A percentile compares a stretch with the other conserved stretches of the same genome.
Evolutionary conservation across 2,888 invertebrate species (phyloP).

Genomic region (Cistogaster globosa): DNA sequence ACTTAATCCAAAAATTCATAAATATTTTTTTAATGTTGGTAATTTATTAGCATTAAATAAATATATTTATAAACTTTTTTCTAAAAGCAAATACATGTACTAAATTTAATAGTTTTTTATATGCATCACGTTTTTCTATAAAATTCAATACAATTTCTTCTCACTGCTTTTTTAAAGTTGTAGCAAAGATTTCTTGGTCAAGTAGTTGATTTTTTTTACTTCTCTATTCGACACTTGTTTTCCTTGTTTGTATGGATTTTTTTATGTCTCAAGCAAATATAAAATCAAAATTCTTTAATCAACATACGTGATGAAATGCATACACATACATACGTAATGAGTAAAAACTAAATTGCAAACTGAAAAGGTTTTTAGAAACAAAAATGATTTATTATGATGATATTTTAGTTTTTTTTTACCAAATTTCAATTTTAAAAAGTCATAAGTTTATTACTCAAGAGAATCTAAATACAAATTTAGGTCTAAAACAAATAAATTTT

Average conservation of each 20-base stretch:
- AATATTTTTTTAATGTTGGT: no score
- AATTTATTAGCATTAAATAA: background rate
- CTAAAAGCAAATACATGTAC: background rate
- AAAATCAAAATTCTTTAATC: slow-evolving; percentile 31
- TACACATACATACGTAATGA: no score
- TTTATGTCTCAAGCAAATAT: slow-evolving; percentile 1
- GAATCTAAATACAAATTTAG: no score
- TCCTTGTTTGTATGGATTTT: slow-evolving; percentile 12
- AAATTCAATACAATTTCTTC: background rate
- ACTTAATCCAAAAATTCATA: no score
- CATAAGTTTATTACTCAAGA: no score
- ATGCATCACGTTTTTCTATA: background rate
- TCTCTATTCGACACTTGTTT: background rate
- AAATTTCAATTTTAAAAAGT: no score
- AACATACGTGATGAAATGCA: slow-evolving; percentile 24
- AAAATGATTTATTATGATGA: background rate
- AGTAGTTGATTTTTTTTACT: slow-evolving; percentile 28
- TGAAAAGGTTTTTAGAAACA: background rate
- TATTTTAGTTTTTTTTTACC: background rate
- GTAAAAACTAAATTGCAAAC: background rate
- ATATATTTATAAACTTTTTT: background rate
- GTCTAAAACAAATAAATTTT: no score
- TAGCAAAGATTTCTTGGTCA: slow-evolving; percentile 36
- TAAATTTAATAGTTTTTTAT: background rate
- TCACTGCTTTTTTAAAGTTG: slow-evolving; percentile 3